Evolutionary conservation across 2,797 vertebrate genomes (phyloP).

Genomic region (Hippopotamyrus pictus): DNA sequence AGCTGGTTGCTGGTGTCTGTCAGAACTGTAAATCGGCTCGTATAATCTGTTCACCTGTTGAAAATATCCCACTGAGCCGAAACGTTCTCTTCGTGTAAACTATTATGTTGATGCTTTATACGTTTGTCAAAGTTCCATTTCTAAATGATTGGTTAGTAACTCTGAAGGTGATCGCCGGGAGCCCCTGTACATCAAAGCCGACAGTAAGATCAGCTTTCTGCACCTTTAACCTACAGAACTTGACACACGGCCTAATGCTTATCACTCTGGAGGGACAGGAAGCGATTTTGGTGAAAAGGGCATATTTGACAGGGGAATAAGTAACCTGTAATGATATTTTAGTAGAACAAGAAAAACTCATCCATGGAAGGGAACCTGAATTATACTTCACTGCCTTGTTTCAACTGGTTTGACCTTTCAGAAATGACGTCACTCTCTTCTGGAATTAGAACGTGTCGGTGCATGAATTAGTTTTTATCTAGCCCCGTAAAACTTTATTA

Average conservation of each 20-base stretch:
- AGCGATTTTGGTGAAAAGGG: neutral
- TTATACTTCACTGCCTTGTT: neutral
- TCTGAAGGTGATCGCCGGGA: neutral
- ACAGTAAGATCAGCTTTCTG: neutral
- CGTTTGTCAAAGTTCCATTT: neutral
- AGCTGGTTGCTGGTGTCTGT: neutral
- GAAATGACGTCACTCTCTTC: neutral
- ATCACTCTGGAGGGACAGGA: neutral
- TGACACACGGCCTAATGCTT: neutral
- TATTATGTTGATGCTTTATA: neutral
- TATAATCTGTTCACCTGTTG: neutral
- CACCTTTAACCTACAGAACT: neutral
- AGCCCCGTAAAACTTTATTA: constrained; percentile 4
- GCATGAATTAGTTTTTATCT: constrained; percentile 4
- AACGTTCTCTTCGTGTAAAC: neutral
- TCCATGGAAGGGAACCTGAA: neutral
- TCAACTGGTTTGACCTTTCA: neutral
- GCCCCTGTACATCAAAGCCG: neutral
- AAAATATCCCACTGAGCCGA: neutral
- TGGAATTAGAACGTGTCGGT: neutral
- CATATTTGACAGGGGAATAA: neutral
- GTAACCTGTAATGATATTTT: neutral
- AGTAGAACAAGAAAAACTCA: neutral
- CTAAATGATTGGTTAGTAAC: neutral
- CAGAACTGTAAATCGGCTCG: neutral